phyloP scores from a whole-genome alignment of 1,140 invertebrate species.

The Hypsibius dujardini region DNA sequence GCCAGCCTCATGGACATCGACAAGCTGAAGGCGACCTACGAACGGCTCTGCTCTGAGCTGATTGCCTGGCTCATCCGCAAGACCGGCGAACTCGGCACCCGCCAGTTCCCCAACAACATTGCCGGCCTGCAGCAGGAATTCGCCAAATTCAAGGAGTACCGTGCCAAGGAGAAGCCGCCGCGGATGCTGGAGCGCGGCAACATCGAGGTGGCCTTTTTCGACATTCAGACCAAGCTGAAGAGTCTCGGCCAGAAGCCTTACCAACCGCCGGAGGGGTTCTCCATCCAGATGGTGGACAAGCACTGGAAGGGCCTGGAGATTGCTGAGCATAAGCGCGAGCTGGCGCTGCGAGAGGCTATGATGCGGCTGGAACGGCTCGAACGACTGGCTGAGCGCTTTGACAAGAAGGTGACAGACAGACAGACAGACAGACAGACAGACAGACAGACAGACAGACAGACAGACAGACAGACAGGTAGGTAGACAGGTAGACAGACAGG shows the following conservation, averaged over 20 bases:
- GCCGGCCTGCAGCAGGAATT: conserved; percentile 83
- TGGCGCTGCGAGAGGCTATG: conserved; percentile 73
- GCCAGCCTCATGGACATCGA: conserved; percentile 87
- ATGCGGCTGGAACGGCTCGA: conserved; percentile 79
- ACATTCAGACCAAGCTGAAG: conserved; percentile 87
- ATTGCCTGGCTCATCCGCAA: conserved; percentile 83
- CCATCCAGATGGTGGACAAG: conserved; percentile 72
- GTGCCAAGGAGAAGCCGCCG: conserved; percentile 89
- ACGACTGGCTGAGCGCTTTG: conserved; percentile 85
- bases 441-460: too few species aligned
- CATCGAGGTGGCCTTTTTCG: conserved; percentile 86
- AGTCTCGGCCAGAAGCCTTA: conserved; percentile 75
- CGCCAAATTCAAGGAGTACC: conserved; percentile 76
- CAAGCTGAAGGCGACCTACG: conserved; percentile 70
- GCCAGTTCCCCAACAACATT: conserved; percentile 81
- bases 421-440: neutral
- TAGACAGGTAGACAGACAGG: too few species aligned
- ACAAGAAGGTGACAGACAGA: conserved; percentile 52
- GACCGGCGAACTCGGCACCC: conserved; percentile 60
- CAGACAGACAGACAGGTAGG: too few species aligned
- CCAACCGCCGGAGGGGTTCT: conserved; percentile 67
- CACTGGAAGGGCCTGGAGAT: conserved; percentile 81
- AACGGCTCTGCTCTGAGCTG: conserved; percentile 58
- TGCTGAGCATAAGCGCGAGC: conserved; percentile 80
- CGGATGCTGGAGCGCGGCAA: conserved; percentile 77